These are phyloP conservation scores for Coregonus clupeaformis DNA, from an alignment of 2,113 vertebrate genomes.

Conservation along the genomic window DNA sequence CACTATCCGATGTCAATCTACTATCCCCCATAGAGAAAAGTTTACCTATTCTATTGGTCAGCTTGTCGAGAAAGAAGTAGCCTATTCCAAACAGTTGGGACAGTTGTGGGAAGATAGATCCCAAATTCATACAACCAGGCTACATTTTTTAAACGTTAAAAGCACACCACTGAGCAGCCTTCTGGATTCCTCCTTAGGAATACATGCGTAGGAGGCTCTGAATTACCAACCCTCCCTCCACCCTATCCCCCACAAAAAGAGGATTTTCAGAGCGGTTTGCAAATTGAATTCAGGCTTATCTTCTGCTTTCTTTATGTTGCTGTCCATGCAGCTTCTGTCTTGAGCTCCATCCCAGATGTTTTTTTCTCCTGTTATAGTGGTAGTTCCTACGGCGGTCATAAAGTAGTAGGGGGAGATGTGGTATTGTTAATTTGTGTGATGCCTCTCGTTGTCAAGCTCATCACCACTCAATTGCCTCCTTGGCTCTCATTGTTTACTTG, in stretches of 20 bases:
- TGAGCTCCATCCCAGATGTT: neutral
- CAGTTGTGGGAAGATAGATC: no score
- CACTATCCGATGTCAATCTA: no score
- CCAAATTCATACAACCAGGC: no score
- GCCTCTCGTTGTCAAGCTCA: neutral
- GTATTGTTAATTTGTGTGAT: slow-evolving; percentile 26
- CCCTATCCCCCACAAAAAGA: slow-evolving; percentile 38
- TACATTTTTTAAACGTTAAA: no score
- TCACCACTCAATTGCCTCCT: slow-evolving; percentile 15
- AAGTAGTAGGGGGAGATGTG: slow-evolving; percentile 3
- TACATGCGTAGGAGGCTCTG: slow-evolving; percentile 40
- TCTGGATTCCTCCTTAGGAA: slow-evolving; percentile 50
- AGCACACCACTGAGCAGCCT: slow-evolving; percentile 54
- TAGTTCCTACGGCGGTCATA: slow-evolving; percentile 14
- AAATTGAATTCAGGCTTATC: slow-evolving; percentile 44
- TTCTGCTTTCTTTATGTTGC: slow-evolving; percentile 28
- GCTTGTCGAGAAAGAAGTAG: no score
- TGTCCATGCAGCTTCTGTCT: slow-evolving; percentile 30
- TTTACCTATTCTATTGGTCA: no score
- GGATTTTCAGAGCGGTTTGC: slow-evolving; percentile 43
- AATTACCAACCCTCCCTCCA: slow-evolving; percentile 27
- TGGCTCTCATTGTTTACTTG: slow-evolving; percentile 8
- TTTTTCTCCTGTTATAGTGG: slow-evolving; percentile 10
- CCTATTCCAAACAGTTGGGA: no score
- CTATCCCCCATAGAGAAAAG: no score